Percentiles rank a stretch among this genome's conserved stretches.
Conservation (phyloP, 1,140 invertebrate species). For the Drosophila kohkoa region DNA sequence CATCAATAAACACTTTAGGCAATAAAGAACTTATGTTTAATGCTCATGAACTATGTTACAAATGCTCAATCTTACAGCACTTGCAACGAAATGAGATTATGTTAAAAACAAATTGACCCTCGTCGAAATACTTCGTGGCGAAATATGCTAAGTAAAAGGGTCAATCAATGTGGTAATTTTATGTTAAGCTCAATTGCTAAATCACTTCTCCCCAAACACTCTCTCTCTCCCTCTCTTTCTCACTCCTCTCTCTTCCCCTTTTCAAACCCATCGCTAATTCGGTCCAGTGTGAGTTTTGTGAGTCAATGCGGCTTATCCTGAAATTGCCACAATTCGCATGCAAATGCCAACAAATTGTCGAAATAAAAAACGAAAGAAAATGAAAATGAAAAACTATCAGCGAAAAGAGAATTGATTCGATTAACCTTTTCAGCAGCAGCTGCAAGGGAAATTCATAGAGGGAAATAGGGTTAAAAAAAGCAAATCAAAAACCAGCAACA, state of each 20-base stretch:
- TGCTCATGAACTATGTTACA: too few species aligned
- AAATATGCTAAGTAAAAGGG: constrained; percentile 3
- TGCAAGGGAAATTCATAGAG: background rate
- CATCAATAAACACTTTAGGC: too few species aligned
- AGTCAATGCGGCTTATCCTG: constrained; percentile 21
- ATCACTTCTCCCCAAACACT: background rate
- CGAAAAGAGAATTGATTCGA: constrained; percentile 68
- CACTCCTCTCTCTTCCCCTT: background rate
- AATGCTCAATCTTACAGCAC: background rate
- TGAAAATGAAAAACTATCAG: constrained; percentile 52
- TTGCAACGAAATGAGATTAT: background rate
- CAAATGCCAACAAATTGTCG: constrained; percentile 22
- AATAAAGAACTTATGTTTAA: too few species aligned
- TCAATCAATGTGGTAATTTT: constrained; percentile 24
- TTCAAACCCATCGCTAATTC: background rate
- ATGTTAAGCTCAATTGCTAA: constrained; percentile 36
- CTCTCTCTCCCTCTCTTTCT: too few species aligned
- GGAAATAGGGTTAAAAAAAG: constrained; percentile 47
- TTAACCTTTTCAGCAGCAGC: constrained; percentile 63
- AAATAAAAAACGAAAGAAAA: background rate
- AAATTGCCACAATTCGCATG: constrained; percentile 44
- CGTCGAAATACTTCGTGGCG: background rate
- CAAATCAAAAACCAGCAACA: constrained; percentile 52
- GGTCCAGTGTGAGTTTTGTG: background rate
- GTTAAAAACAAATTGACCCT: constrained; percentile 1